Evolutionary conservation across 1,140 invertebrate genomes (phyloP), one percentile per base, ranked within the genome.

Genomic region (Papilio polytes): DNA sequence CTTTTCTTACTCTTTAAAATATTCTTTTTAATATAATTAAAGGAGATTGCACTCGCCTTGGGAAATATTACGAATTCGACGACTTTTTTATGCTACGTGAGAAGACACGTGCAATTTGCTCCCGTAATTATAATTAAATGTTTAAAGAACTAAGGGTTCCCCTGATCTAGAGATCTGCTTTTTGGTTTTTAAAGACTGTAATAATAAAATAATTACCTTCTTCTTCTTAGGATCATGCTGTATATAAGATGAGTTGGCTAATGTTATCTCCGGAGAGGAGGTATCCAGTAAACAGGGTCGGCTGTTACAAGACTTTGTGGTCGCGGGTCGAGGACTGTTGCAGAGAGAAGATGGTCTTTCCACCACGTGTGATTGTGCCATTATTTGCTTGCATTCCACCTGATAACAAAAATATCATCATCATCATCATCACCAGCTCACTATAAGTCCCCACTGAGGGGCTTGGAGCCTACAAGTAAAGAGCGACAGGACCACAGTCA

Each of bases 301-400:
- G 1, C 96, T 97, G 87, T 98, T 98, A 94, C 98, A 99, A 0
- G 97, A 96, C 85, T 98, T 98, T 72, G 96, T 97, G 53, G 96
- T 93, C 0, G 96, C 95, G 0, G 98, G 97, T 81, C 96, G 97
- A 46, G 95, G 96, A 18, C 95, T 93, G 31, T 96, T 96, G 92
- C 98, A 98, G 86, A 97, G 96, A 0, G 96, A 95, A 18, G 97
- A 96, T 0, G 97, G 96, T 46, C 97, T 95, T 76, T 97, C 96
- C 59, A 98, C 97, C 48, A 97, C 97, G 86, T 97, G 97, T 12
- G 98, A 98, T 86, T 98, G 97, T 0, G 98, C 98, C 96, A 98
- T 98, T 81, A 98, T 96, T 95, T 99, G 98, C 86, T 98, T 98
- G 94, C 99, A 99, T 82, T 97, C 96, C 46, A 99, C 97, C 92